phyloP scores from a whole-genome alignment of 2,888 invertebrate genomes.

The Pseudococcus longispinus region DNA sequence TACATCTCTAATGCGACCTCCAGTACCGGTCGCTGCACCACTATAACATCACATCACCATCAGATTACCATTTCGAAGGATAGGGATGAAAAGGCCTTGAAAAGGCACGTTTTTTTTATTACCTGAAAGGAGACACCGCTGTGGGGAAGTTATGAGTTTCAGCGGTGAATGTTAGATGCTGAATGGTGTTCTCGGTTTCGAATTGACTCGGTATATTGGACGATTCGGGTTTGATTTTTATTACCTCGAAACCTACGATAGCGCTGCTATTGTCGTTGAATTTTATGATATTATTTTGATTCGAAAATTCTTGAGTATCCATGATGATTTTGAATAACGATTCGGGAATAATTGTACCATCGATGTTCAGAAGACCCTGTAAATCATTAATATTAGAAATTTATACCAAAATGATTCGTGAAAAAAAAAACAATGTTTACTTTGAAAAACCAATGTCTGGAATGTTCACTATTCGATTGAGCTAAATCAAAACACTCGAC shows the following conservation, averaged over 20 bases:
- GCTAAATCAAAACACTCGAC: constrained; percentile 98
- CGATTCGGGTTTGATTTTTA: constrained; percentile 72
- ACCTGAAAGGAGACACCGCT: constrained; percentile 91
- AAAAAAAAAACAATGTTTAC: background rate
- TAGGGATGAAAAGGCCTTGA: background rate
- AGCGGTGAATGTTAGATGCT: constrained; percentile 95
- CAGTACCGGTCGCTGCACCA: constrained; percentile 97
- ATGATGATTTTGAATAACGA: constrained; percentile 93
- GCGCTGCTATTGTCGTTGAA: constrained; percentile 98
- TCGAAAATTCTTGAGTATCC: constrained; percentile 83
- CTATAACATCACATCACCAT: constrained; percentile 66
- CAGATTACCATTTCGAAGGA: too few relatives aligned
- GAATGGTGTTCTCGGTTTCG: constrained; percentile 67
- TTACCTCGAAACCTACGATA: constrained; percentile 80
- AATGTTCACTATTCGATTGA: constrained; percentile 98
- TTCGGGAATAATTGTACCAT: constrained; percentile 78
- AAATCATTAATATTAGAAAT: background rate
- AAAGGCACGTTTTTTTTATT: too few relatives aligned
- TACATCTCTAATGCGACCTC: constrained; percentile 93
- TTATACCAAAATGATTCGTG: background rate
- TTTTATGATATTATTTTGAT: constrained; percentile 93
- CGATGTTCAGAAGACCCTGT: constrained; percentile 80
- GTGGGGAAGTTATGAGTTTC: constrained; percentile 99
- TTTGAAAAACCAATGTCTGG: constrained; percentile 99
- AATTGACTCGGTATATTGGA: constrained; percentile 73